phyloP scores from a whole-genome alignment of 2,888 invertebrate species.

The Heteromyza rotundicornis region DNA sequence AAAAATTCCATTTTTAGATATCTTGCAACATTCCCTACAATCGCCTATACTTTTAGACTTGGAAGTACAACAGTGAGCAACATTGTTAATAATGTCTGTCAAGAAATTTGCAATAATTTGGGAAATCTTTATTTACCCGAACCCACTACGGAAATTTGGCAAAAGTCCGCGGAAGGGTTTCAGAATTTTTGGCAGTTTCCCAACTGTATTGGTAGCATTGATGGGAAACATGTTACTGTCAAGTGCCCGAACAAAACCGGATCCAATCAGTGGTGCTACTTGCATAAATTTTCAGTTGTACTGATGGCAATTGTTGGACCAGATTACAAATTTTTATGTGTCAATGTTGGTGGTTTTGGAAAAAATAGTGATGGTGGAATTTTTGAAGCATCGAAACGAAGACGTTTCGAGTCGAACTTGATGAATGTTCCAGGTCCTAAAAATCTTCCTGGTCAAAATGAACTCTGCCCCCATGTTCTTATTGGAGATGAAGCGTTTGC shows the following conservation, averaged over 20 bases:
- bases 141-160: neutral
- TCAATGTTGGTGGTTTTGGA: neutral
- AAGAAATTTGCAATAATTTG: neutral
- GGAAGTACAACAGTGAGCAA: neutral
- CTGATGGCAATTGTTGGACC: neutral
- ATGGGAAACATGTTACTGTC: neutral
- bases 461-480: neutral
- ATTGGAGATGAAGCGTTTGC: neutral
- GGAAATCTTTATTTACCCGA: neutral
- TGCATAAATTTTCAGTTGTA: neutral
- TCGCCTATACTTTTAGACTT: neutral
- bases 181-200: constrained; percentile 1
- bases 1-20: neutral
- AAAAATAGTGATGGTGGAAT: neutral
- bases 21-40: neutral
- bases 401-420: too few relatives aligned
- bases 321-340: neutral
- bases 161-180: neutral
- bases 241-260: neutral
- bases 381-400: too few relatives aligned
- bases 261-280: neutral
- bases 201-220: neutral
- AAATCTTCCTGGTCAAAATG: neutral
- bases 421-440: neutral
- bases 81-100: neutral